Percentiles rank a stretch among this genome's conserved stretches.
phyloP scores from a whole-genome alignment of 2,888 invertebrate species.

The Schizaphis graminum region DNA sequence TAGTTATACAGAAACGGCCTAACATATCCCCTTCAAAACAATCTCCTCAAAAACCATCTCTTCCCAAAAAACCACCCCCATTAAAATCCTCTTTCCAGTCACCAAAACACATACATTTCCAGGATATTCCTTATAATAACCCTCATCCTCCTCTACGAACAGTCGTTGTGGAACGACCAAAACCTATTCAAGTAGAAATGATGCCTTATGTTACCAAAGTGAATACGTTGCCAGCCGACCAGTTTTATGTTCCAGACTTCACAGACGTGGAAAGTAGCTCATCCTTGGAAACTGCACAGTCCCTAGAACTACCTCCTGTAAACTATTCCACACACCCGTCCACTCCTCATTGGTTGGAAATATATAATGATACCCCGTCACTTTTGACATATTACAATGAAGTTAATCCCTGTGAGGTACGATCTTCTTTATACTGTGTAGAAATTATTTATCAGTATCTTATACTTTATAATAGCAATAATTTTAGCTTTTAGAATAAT shows the following conservation, averaged over 20 bases:
- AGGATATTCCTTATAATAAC: conserved; percentile 15
- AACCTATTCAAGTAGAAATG: conserved; percentile 59
- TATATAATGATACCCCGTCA: conserved; percentile 73
- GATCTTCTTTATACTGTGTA: conserved; percentile 64
- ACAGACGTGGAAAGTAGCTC: conserved; percentile 64
- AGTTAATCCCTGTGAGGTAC: conserved; percentile 59
- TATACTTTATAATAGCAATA: conserved; percentile 31
- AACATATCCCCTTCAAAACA: conserved; percentile 48
- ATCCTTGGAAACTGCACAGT: conserved; percentile 50
- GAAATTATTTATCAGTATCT: conserved; percentile 51
- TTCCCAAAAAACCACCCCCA: conserved; percentile 27
- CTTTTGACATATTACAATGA: conserved; percentile 65
- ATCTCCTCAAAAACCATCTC: neutral
- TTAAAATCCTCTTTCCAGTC: conserved; percentile 2
- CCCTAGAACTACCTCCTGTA: conserved; percentile 72
- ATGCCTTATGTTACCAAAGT: conserved; percentile 64
- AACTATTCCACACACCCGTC: conserved; percentile 73
- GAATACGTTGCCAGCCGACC: conserved; percentile 50
- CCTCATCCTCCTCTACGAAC: conserved; percentile 44
- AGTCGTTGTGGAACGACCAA: conserved; percentile 55
- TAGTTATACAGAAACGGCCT: conserved; percentile 61
- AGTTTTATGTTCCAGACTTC: conserved; percentile 58
- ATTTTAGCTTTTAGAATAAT: conserved; percentile 54
- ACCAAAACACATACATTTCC: conserved; percentile 60
- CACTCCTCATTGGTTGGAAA: conserved; percentile 73